A percentile compares a stretch with the other conserved stretches of the same genome.
Conservation (phyloP, 2,888 invertebrate species). For the Drosophila anomalipes region DNA sequence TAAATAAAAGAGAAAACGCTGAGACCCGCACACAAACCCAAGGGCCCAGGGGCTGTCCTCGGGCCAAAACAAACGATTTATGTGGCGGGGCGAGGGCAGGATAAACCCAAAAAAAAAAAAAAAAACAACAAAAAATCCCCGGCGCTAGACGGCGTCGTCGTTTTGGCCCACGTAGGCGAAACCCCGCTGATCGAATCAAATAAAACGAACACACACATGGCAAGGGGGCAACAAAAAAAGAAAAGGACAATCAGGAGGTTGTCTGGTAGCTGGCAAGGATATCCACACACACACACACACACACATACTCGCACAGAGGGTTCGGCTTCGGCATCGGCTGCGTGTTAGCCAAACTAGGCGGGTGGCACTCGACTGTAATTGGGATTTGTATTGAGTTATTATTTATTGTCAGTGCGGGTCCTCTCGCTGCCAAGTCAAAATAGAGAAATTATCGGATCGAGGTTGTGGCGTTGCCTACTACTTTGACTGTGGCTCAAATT, state of each 20-base stretch:
- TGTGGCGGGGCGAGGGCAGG: conserved; percentile 64
- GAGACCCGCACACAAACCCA: conserved; percentile 42
- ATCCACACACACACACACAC: conserved; percentile 28
- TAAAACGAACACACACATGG: conserved; percentile 72
- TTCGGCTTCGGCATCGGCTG: conserved; percentile 11
- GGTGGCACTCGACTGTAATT: conserved; percentile 79
- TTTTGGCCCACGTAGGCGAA: conserved; percentile 80
- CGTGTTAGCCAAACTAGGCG: conserved; percentile 61
- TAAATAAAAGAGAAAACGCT: conserved; percentile 66
- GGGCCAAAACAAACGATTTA: conserved; percentile 72
- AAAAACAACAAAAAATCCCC: conserved; percentile 26
- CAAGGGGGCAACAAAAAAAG: conserved; percentile 23
- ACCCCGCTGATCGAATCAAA: conserved; percentile 85
- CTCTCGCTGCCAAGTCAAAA: conserved; percentile 61
- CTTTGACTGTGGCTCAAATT: conserved; percentile 60
- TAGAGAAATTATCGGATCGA: conserved; percentile 74
- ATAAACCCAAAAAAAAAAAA: conserved; percentile 63
- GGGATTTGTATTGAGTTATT: conserved; percentile 82
- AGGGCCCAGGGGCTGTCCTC: conserved; percentile 41
- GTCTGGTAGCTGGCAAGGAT: conserved; percentile 65
- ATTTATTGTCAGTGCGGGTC: conserved; percentile 68
- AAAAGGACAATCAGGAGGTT: conserved; percentile 77
- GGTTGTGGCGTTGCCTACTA: conserved; percentile 38
- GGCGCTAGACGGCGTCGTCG: conserved; percentile 62
- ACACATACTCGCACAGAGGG: conserved; percentile 23